Base-by-base conservation (phyloP, 2,888 invertebrate genomes). In the Isoperla grammatica region DNA sequence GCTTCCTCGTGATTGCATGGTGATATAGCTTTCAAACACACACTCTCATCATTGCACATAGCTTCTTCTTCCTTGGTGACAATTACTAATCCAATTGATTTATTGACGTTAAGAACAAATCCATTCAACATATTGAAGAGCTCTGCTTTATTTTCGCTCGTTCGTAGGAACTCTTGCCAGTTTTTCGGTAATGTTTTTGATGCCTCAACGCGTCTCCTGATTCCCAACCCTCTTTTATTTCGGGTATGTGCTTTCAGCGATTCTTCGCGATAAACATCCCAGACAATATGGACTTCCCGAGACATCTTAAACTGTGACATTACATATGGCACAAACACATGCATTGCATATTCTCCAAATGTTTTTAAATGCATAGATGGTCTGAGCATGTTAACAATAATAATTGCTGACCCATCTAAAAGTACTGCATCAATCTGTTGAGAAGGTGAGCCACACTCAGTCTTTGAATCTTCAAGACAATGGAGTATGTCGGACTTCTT, bases 401-500 rank as follows among this genome's bases (percentile, higher is more conserved):
- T n/a, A n/a, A 45, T 45, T 11, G 19, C 45, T 17, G 15, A 8
- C 5, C 45, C 45, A 45, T 45, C 45, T 19, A 19, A 19, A 9
- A 17, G 19, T 11, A 45, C 19, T 64, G 45, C 45, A 11, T 45
- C 15, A 45, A 17, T 29, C 29, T 29, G 29, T 29, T 29, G 29
- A 6, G 29, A 29, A 29, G 29, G 5, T 29, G 29, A 29, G 29
- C 8, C 29, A 29, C 29, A 29, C 29, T 29, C 5, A 29, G 5
- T 29, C 29, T 29, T 29, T 29, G 29, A 19, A 13, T 17, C 19
- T 49, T 49, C 50, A 35, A 58, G 39, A 35, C 58, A 37, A 12
- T 48, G 13, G n/a, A 59, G 20, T 17, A 61, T 57, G 42, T 49
- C 48, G 43, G 50, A 49, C 50, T 49, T 61, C 39, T 23, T 42